Base-by-base conservation (phyloP, 2,797 vertebrate species). In the Manis crassicaudata region DNA sequence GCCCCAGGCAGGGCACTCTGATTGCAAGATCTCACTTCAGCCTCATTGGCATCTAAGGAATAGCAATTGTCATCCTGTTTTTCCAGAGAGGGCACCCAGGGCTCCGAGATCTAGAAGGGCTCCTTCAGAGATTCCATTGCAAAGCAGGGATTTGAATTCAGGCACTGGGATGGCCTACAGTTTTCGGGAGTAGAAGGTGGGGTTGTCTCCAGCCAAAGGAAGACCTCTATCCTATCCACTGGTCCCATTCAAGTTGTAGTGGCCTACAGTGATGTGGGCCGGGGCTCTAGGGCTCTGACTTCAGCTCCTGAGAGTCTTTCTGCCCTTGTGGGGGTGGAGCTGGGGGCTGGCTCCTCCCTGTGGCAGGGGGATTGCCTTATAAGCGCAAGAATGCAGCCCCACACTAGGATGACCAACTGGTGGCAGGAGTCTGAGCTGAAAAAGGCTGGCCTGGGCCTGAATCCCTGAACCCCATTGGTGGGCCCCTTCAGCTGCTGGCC, bases 301-400 rank as follows among this genome's bases (percentile, higher is more conserved):
- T 60, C 21, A 60, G 40, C 72, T 96, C 46, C 65, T n/a, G 27
- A 68, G 50, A 76, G 72, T 56, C 46, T 46, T 46, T 46, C 83
- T 81, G 54, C 37, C 52, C 68, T 94, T 20, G 35, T 52, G 11
- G 67, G 92, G 96, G 97, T 0, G 95, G 97, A 63, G 92, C 90
- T 92, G 58, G 46, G 46, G 75, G 27, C 90, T 95, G 85, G 80
- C 96, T 75, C 97, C 97, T 97, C 96, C 96, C 88, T 95, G 37
- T 70, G 92, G 68, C 81, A 62, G 94, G 95, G 93, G 96, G 88
- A 97, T 98, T 98, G 97, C 98, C 98, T 98, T 99, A 99, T 98
- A 99, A 98, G 98, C 98, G 98, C 97, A 98, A 98, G 98, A 99
- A 98, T 98, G 98, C 96, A 96, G 77, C 77, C 94, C 79, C 70